A percentile compares a stretch with the other conserved stretches of the same genome.
Conservation (phyloP, 2,888 invertebrate genomes). For the Ichneumoninae sp. region DNA sequence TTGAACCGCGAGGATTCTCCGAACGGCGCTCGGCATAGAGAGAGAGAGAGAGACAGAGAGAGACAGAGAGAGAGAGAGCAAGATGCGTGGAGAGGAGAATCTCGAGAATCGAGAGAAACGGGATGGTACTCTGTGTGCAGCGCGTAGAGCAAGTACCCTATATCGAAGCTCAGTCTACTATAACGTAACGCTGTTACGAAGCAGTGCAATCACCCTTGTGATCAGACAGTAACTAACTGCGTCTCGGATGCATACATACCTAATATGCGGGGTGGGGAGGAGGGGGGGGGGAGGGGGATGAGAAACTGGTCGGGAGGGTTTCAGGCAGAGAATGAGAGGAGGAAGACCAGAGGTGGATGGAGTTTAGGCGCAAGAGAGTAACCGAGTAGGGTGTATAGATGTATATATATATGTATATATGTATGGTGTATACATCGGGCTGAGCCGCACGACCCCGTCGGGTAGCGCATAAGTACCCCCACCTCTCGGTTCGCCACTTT, state of each 20-base stretch:
- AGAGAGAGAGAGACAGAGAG: conserved; percentile 18
- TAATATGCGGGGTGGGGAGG: conserved; percentile 63
- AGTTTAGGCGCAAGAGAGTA: background rate
- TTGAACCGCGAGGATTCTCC: conserved; percentile 55
- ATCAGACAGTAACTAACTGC: conserved; percentile 80
- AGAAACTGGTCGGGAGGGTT: conserved; percentile 44
- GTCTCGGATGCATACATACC: conserved; percentile 70
- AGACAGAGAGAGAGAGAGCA: background rate
- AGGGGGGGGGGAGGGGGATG: conserved; percentile 49
- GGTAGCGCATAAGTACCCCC: background rate
- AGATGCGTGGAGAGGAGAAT: background rate
- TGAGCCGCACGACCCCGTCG: background rate
- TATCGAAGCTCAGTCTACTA: conserved; percentile 64
- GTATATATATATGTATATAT: background rate
- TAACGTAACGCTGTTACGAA: conserved; percentile 79
- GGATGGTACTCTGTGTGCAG: conserved; percentile 5
- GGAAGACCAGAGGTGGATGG: conserved; percentile 25
- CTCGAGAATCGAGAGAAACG: background rate
- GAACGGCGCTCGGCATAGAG: background rate
- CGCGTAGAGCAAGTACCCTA: conserved; percentile 40
- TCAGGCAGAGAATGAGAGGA: conserved; percentile 18
- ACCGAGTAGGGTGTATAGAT: background rate
- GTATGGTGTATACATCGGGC: background rate
- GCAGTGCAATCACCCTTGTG: conserved; percentile 78
- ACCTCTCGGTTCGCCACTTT: conserved; percentile 49